Evolutionary conservation across 2,797 vertebrate species (phyloP), one percentile per base, ranked within the genome.

Genomic region (Halcyon leucocephala): DNA sequence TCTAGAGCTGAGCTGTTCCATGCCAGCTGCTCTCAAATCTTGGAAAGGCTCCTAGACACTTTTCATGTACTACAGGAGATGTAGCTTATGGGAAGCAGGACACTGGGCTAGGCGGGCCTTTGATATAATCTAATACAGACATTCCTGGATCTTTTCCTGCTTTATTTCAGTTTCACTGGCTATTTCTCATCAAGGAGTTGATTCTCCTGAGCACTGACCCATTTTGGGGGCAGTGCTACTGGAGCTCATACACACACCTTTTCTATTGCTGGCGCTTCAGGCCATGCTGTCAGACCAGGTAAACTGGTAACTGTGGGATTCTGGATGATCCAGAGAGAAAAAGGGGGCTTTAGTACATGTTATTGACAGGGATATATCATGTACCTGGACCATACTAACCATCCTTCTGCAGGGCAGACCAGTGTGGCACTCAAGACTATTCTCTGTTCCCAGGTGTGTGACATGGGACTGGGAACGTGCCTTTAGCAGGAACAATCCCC

Each of bases 211-310:
- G n/a, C 28, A 28, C 58, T 55, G 74, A 42, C 21, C 16, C 18
- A 1, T 12, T 57, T 2, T 14, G 25, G 8, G 31, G 33, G 14
- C 62, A n/a, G 35, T 14, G 41, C n/a, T 70, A 28, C 52, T 52
- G 41, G 29, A 78, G 54, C 26, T 66, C 0, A 0, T 46, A 29
- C 1, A 0, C 31, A 22, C 55, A 29, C 1, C 19, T 31, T 41
- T 60, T 41, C 39, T 49, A 0, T 1, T 49, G 25, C 57, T 83
- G 77, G 7, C 10, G 5, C 33, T 51, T 9, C 16, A 17, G 6
- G 14, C 80, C 26, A 3, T 25, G 2, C 25, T 54, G 62, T 22
- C 77, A 83, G 66, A 54, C 28, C 51, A 41, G 79, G 54, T 10
- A 54, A 54, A 25, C 13, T n/a, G 44, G 10, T 78, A 52, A 1